A percentile compares a stretch with the other conserved stretches of the same genome.
Conservation (phyloP, 92 coral and sea anemone genomes). For the Epizoanthus scotinus region DNA sequence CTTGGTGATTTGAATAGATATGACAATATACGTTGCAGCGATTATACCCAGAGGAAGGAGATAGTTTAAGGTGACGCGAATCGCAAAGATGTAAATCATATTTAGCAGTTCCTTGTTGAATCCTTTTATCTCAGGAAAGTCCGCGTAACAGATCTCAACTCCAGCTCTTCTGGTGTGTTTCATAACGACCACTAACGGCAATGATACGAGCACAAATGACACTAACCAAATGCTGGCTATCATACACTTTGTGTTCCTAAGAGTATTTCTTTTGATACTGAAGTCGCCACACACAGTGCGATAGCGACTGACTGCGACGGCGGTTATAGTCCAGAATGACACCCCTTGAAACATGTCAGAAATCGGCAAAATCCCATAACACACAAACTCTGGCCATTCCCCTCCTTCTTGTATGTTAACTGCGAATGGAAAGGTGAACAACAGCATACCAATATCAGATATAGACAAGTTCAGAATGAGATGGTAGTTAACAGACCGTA, state of each 20-base stretch:
- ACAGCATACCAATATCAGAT: conserved; percentile 12
- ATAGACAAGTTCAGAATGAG: conserved; percentile 29
- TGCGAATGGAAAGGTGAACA: conserved; percentile 27
- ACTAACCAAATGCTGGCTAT: conserved; percentile 8
- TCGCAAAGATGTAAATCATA: neutral
- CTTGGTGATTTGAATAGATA: conserved; percentile 1
- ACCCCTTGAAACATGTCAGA: conserved; percentile 37
- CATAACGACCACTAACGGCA: neutral
- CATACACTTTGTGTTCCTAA: neutral
- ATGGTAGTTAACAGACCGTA: conserved; percentile 14
- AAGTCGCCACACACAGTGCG: conserved; percentile 20
- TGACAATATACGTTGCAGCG: conserved; percentile 8
- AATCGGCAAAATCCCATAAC: conserved; percentile 3
- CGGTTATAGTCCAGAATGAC: conserved; percentile 19
- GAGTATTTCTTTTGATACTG: neutral
- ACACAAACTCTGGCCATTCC: conserved; percentile 12
- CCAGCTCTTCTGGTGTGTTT: neutral
- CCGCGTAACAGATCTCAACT: neutral
- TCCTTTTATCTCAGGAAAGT: neutral
- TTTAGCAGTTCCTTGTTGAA: neutral
- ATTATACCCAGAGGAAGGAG: neutral
- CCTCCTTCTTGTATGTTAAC: conserved; percentile 21
- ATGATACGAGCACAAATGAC: neutral
- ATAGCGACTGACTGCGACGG: conserved; percentile 18
- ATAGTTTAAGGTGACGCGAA: conserved; percentile 8